Conservation (phyloP, 2,113 vertebrate species). For the Microtus ochrogaster region DNA sequence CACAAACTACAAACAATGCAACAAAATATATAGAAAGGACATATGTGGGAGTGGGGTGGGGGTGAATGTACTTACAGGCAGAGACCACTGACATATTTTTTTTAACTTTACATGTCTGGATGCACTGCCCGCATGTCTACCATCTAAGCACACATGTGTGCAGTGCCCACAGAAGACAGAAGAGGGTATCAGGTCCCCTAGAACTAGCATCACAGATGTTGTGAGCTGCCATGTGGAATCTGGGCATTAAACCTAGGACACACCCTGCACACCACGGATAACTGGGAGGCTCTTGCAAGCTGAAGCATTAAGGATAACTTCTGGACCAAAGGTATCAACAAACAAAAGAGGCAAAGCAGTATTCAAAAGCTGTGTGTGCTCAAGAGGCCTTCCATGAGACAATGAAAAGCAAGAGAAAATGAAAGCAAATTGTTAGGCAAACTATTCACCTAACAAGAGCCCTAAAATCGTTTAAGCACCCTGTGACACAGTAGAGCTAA, state of each 20-base stretch:
- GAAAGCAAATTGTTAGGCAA: background rate
- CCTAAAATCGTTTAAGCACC: too few relatives aligned
- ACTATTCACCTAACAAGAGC: background rate
- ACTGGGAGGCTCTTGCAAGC: background rate
- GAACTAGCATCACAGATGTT: background rate
- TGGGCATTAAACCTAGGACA: background rate
- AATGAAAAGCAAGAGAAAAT: background rate
- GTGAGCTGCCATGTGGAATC: background rate
- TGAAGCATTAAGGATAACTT: background rate
- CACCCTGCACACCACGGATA: accelerated
- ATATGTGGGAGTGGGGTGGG: too few relatives aligned
- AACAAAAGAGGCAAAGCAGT: background rate
- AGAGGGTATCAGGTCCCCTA: background rate
- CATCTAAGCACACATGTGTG: background rate
- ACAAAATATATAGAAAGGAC: background rate
- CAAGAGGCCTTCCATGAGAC: background rate
- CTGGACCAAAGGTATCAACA: background rate
- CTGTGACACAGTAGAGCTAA: background rate
- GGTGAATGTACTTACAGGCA: background rate
- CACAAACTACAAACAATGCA: background rate
- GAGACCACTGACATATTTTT: background rate
- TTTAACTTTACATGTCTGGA: background rate
- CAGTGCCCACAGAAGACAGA: background rate
- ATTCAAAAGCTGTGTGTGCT: background rate
- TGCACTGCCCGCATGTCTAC: background rate